Conservation (phyloP, 1,140 invertebrate species). For the Artemia franciscana region DNA sequence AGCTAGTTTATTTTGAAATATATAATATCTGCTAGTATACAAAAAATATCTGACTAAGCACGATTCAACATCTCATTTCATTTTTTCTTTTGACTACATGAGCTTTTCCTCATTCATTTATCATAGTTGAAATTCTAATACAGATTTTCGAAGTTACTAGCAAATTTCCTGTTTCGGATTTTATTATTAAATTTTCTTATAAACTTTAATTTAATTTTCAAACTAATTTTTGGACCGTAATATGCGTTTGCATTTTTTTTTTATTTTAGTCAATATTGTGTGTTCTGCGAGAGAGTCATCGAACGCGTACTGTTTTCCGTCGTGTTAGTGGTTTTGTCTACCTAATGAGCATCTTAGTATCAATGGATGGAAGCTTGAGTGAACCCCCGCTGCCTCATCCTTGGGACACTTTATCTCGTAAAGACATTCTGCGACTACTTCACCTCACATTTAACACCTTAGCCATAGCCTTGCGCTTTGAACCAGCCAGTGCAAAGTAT, state of each 20-base stretch:
- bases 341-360: constrained; percentile 80
- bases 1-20: no score
- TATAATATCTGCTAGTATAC: no score
- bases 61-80: no score
- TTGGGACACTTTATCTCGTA: constrained; percentile 22
- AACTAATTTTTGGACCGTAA: no score
- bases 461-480: constrained; percentile 90
- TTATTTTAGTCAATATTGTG: constrained; percentile 41
- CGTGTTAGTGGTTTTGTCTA: constrained; percentile 91
- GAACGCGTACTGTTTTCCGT: constrained; percentile 83
- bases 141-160: background rate
- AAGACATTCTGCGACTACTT: constrained; percentile 41
- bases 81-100: no score
- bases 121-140: no score
- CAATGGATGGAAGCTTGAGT: constrained; percentile 58
- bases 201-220: no score
- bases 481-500: constrained; percentile 95
- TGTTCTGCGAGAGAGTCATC: constrained; percentile 78
- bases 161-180: constrained; percentile 16
- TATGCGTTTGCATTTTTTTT: constrained; percentile 9
- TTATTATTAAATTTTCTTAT: constrained; percentile 20
- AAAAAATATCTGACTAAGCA: no score
- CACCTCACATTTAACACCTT: constrained; percentile 84
- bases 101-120: no score
- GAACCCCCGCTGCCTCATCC: constrained; percentile 18